Percentiles rank a stretch among this genome's conserved stretches.
phyloP scores from a whole-genome alignment of 2,888 invertebrate species.

The Lepidonotus clava region DNA sequence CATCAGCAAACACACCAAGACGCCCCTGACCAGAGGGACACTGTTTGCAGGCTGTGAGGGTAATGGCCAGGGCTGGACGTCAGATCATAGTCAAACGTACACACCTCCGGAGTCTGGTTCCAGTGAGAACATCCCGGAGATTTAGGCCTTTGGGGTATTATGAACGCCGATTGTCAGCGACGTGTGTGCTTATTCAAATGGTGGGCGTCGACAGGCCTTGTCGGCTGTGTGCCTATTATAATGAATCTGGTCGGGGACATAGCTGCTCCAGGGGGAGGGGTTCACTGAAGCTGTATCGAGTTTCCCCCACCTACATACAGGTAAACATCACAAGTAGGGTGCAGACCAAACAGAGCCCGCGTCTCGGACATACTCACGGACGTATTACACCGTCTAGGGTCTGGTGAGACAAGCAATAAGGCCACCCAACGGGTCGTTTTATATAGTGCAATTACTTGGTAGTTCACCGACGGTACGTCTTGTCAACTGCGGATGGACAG shows the following conservation, averaged over 20 bases:
- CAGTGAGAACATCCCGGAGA: not conserved
- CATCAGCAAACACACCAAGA: constrained; percentile 13
- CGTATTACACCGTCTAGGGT: not conserved
- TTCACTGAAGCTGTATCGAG: constrained; percentile 12
- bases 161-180: not conserved
- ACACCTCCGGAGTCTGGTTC: not conserved
- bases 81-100: constrained; percentile 21
- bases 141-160: constrained; percentile 2
- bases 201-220: not conserved
- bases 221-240: constrained; percentile 4
- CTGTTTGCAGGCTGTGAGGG: not conserved
- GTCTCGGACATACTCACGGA: not conserved
- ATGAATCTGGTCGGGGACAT: not conserved
- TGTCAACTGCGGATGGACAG: no score
- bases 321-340: not conserved
- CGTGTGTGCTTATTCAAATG: constrained; percentile 33
- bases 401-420: no score
- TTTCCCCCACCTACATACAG: not conserved
- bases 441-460: no score
- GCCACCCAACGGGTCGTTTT: no score
- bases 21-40: not conserved
- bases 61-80: not conserved
- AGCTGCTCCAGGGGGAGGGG: not conserved
- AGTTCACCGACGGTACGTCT: no score
- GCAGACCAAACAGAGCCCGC: constrained; percentile 6